Base-by-base conservation (phyloP, 2,113 vertebrate genomes). In the Varanus komodoensis region DNA sequence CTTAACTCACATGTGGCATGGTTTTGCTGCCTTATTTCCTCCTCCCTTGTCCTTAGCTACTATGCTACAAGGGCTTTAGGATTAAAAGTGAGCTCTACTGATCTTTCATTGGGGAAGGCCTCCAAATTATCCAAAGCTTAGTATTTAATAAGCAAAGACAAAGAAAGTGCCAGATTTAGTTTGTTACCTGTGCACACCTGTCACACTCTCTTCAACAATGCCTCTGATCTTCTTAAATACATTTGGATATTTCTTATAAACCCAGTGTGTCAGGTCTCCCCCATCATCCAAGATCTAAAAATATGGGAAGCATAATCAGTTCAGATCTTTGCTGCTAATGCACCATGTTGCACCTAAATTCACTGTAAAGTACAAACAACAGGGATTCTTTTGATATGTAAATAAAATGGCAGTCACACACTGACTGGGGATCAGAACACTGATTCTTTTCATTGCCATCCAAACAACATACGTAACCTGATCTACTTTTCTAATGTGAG, bases 121-220 rank as follows among this genome's bases (percentile, higher is more conserved):
- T 48, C 78, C 79, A 84, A 78, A 52, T 27, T 27, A 23, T 17
- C 15, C 21, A 67, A 52, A 69, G 6, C 12, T 50, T 74, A 15
- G 44, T 64, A 89, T 79, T 68, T 77, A 78, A 84, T 6, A 3
- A 83, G 21, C 1, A 68, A 21, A 83, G n/a, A 44, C 14, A 74
- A 44, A 50, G 34, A 73, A 73, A 2, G 12, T 27, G 14, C 8
- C 29, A 50, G n/a, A 77, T 71, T 61, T 89, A 79, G 71, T 92
- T 94, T 93, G 93, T 97, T 93, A 99, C 99, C 99, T 98, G 97
- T 99, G 99, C 93, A 99, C 99, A 3, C 99, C 99, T 0, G 99
- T 99, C 93, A 99, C 99, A 3, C 99, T 99, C 97, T 99, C 99
- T 97, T 99, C 99, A 91, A 99, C 99, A 11, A 99, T 99, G 89